These are phyloP conservation scores for Drosophila borborema DNA, from an alignment of 2,888 invertebrate genomes.

Conservation along the genomic window DNA sequence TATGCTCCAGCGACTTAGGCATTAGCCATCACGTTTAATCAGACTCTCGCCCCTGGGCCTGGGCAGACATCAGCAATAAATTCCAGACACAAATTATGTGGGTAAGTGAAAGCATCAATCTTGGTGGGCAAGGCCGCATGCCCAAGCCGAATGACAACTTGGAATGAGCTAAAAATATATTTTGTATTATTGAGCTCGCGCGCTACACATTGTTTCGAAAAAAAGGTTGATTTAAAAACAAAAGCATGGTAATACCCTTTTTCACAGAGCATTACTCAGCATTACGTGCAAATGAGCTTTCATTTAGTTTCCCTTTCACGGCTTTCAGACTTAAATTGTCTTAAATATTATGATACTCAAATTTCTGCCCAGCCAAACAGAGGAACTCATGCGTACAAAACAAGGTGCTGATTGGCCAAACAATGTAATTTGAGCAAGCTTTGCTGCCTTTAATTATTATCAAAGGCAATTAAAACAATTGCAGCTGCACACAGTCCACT, in stretches of 20 bases:
- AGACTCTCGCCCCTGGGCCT: constrained; percentile 12
- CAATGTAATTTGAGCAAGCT: not conserved
- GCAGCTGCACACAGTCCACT: not conserved
- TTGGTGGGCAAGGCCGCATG: constrained; percentile 16
- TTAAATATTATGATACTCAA: constrained; percentile 4
- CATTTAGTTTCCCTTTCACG: constrained; percentile 26
- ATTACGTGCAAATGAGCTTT: constrained; percentile 12
- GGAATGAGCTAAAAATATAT: not conserved
- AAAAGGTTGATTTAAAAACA: constrained; percentile 7
- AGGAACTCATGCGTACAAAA: not conserved
- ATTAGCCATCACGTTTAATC: constrained; percentile 42
- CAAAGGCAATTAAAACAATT: not conserved
- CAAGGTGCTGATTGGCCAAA: not conserved
- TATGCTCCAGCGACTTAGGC: constrained; percentile 43
- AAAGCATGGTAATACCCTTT: constrained; percentile 1
- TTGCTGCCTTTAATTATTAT: not conserved
- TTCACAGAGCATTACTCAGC: constrained; percentile 7
- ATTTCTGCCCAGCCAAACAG: constrained; percentile 1
- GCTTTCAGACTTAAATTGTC: constrained; percentile 3
- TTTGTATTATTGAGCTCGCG: not conserved
- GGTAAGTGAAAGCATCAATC: constrained; percentile 63
- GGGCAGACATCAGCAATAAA: constrained; percentile 53
- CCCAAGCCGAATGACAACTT: constrained; percentile 23
- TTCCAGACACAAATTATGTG: constrained; percentile 52
- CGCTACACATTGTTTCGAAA: not conserved